Percentiles rank a stretch among this genome's conserved stretches.
phyloP scores from a whole-genome alignment of 2,797 vertebrate species.

The Acipenser transmontanus region DNA sequence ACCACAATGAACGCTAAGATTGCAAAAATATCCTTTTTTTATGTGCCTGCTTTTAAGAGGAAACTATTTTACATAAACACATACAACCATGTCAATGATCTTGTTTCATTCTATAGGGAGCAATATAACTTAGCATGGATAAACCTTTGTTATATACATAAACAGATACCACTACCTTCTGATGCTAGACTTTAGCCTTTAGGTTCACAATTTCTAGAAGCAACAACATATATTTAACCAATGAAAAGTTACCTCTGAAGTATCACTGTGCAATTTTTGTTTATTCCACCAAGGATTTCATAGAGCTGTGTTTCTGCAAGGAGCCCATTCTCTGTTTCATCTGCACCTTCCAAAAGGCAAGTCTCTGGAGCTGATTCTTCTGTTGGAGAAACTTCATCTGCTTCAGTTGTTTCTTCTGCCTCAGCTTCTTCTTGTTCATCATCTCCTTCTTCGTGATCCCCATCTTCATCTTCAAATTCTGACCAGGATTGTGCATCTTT shows the following conservation, averaged over 20 bases:
- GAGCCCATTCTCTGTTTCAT: slow-evolving; percentile 1
- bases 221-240: too few species aligned
- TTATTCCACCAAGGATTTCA: slow-evolving; percentile 20
- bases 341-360: not conserved
- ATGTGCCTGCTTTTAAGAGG: too few species aligned
- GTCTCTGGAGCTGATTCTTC: slow-evolving; percentile 7
- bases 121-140: too few species aligned
- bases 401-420: slow-evolving; percentile 13
- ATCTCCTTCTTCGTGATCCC: slow-evolving; percentile 20
- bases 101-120: too few species aligned
- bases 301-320: slow-evolving; percentile 20
- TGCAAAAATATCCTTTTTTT: too few species aligned
- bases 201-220: too few species aligned
- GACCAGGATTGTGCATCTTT: slow-evolving; percentile 33
- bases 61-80: too few species aligned
- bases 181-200: too few species aligned
- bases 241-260: slow-evolving; percentile 36
- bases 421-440: slow-evolving; percentile 21
- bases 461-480: slow-evolving; percentile 9
- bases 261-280: slow-evolving; percentile 17
- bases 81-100: too few species aligned
- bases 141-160: too few species aligned
- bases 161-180: too few species aligned
- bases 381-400: slow-evolving; percentile 21
- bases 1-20: too few species aligned